phyloP scores from a whole-genome alignment of 2,113 vertebrate species.

The Budorcas taxicolor region DNA sequence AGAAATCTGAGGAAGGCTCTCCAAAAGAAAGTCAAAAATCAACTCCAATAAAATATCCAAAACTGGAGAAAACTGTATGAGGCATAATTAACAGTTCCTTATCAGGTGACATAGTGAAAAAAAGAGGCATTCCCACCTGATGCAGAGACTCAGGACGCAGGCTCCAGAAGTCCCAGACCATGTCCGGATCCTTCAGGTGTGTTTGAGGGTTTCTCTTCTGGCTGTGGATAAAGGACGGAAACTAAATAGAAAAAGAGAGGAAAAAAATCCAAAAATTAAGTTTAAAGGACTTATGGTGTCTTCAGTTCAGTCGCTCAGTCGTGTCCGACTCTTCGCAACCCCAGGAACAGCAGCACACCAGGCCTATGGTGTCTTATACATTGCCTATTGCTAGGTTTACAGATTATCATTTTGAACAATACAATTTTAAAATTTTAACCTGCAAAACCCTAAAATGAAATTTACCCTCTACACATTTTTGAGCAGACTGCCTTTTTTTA shows the following conservation, averaged over 20 bases:
- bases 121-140: slow-evolving; percentile 80
- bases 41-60: background rate
- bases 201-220: slow-evolving; percentile 99
- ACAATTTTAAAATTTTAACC: background rate
- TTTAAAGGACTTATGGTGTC: background rate
- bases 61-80: background rate
- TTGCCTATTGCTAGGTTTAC: background rate
- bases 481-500: background rate
- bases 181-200: slow-evolving; percentile 95
- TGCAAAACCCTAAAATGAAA: background rate
- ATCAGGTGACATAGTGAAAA: background rate
- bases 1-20: background rate
- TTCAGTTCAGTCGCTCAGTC: background rate
- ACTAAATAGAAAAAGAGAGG: slow-evolving; percentile 78
- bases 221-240: slow-evolving; percentile 95
- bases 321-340: background rate
- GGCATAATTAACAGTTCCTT: background rate
- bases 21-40: background rate
- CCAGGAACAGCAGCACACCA: background rate
- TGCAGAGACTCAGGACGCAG: slow-evolving; percentile 93
- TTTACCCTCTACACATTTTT: background rate
- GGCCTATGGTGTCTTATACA: background rate
- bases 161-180: slow-evolving; percentile 98
- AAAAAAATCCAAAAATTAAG: background rate
- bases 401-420: background rate